Conservation (phyloP, 2,888 invertebrate genomes). For the Augiades crinisus region DNA sequence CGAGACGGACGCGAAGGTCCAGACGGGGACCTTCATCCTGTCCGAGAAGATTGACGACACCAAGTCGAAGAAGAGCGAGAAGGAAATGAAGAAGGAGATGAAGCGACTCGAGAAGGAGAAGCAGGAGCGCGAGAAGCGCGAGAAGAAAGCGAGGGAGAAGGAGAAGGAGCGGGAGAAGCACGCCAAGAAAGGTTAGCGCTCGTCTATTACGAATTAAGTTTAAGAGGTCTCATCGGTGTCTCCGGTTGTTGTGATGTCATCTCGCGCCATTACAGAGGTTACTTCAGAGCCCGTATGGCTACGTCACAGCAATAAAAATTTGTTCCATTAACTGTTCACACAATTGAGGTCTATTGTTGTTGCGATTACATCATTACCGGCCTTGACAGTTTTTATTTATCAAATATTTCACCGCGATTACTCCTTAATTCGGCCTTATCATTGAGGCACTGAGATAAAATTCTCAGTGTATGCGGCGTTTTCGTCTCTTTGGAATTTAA, state of each 20-base stretch:
- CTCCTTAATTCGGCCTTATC: constrained; percentile 38
- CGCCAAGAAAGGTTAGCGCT: constrained; percentile 63
- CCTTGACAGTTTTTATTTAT: constrained; percentile 60
- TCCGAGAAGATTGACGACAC: constrained; percentile 80
- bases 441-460: constrained; percentile 24
- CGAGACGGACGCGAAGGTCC: constrained; percentile 68
- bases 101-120: constrained; percentile 75
- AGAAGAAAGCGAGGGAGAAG: constrained; percentile 76
- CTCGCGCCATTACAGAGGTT: constrained; percentile 46
- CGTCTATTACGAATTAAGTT: neutral
- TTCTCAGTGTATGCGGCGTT: constrained; percentile 27
- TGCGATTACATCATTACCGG: constrained; percentile 63
- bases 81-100: constrained; percentile 78
- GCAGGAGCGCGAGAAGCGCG: constrained; percentile 72
- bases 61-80: constrained; percentile 70
- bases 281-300: constrained; percentile 40
- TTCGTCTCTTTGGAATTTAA: neutral
- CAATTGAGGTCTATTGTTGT: constrained; percentile 52
- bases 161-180: constrained; percentile 74
- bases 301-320: constrained; percentile 44
- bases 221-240: constrained; percentile 34
- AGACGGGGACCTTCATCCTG: constrained; percentile 78
- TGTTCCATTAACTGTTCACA: constrained; percentile 45
- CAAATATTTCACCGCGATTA: constrained; percentile 51
- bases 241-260: constrained; percentile 60